A percentile compares a stretch with the other conserved stretches of the same genome.
phyloP scores from a whole-genome alignment of 1,140 invertebrate genomes.

The Micrasema minimum region DNA sequence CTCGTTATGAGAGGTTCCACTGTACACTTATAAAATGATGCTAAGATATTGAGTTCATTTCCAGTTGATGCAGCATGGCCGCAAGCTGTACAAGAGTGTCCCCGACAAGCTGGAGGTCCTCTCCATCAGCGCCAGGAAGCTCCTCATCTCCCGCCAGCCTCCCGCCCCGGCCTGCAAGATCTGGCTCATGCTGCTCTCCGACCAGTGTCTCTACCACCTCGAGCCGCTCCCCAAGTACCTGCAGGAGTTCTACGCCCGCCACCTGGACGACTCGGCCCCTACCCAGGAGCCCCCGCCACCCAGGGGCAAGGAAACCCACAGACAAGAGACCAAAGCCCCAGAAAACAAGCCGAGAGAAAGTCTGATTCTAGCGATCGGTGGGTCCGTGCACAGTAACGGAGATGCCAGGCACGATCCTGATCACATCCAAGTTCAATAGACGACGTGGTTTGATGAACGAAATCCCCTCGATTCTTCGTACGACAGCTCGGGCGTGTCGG shows the following conservation, averaged over 20 bases:
- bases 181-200: constrained; percentile 46
- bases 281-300: constrained; percentile 1
- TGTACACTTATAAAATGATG: background rate
- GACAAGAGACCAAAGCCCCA: background rate
- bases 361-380: constrained; percentile 50
- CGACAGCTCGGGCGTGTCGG: constrained; percentile 31
- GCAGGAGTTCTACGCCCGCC: constrained; percentile 48
- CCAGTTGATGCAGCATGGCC: constrained; percentile 48
- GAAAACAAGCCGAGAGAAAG: constrained; percentile 16
- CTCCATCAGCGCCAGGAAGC: constrained; percentile 44
- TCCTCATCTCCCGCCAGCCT: constrained; percentile 41
- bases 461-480: constrained; percentile 27
- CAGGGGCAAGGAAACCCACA: background rate
- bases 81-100: constrained; percentile 38
- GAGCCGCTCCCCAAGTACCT: constrained; percentile 48
- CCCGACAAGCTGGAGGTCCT: constrained; percentile 45
- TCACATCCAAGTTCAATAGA: constrained; percentile 36
- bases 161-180: constrained; percentile 37
- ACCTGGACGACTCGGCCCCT: constrained; percentile 43
- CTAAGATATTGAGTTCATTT: too few relatives aligned
- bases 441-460: constrained; percentile 45
- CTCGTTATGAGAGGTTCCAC: too few relatives aligned
- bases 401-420: constrained; percentile 32
- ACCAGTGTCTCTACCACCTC: constrained; percentile 47
- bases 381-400: constrained; percentile 45